phyloP scores from a whole-genome alignment of 2,113 vertebrate species.

The Oreocharis arfaki region DNA sequence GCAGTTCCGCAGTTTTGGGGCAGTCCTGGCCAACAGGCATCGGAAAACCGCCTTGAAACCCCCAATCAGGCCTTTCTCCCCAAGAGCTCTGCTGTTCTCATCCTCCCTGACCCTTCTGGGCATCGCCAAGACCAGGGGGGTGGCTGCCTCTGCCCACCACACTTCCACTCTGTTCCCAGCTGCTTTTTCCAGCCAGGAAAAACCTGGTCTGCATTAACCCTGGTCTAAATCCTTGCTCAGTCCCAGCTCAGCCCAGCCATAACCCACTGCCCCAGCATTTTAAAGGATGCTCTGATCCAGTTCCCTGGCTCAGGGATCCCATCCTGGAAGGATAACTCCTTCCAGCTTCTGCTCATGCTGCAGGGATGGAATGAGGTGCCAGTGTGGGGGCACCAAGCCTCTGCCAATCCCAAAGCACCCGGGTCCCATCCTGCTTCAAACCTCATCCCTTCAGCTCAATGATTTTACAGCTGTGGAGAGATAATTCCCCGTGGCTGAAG shows the following conservation, averaged over 20 bases:
- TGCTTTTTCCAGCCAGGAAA: neutral
- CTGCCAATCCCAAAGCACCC: neutral
- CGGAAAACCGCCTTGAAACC: neutral
- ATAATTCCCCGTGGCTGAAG: neutral
- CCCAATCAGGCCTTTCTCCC: neutral
- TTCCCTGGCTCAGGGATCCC: neutral
- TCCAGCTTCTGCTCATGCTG: neutral
- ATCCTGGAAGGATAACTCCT: neutral
- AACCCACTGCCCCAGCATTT: neutral
- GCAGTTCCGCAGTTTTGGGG: neutral
- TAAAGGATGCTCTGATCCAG: neutral
- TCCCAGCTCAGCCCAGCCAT: neutral
- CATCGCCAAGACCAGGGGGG: rapidly evolving
- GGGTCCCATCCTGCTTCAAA: neutral
- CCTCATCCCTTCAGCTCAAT: neutral
- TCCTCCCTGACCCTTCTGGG: neutral
- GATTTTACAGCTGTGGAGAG: neutral
- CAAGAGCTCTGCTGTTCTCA: neutral
- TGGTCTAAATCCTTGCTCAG: neutral
- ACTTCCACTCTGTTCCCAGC: neutral
- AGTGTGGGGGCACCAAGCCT: neutral
- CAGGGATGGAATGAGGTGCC: neutral
- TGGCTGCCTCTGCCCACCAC: neutral
- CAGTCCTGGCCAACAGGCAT: neutral
- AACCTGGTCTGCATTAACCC: neutral